A percentile compares a stretch with the other conserved stretches of the same genome.
These are phyloP conservation scores for Corbicula japonica DNA, from an alignment of 2,888 invertebrate genomes.

Conservation along the genomic window DNA sequence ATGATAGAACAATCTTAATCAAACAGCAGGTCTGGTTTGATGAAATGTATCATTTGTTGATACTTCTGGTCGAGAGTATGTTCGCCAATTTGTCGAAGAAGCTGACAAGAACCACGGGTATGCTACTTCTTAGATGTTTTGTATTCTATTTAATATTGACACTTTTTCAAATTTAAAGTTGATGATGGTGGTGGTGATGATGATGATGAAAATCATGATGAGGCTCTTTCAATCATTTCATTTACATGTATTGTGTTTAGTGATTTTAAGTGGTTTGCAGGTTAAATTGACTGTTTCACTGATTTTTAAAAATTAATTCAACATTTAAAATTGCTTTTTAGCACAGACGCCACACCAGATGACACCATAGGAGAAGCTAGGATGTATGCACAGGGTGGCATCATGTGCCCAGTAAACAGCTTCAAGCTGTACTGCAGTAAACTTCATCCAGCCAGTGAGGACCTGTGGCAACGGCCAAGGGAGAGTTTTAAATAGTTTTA, in stretches of 20 bases:
- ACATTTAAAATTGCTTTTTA: too few species aligned
- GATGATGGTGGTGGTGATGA: too few species aligned
- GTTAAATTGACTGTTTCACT: too few species aligned
- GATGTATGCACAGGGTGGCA: not conserved
- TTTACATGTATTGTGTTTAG: too few species aligned
- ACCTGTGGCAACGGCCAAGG: not conserved
- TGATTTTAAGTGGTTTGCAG: too few species aligned
- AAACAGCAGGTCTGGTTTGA: not conserved
- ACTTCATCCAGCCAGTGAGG: not conserved
- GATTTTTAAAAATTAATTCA: too few species aligned
- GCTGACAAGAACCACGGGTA: slow-evolving; percentile 1
- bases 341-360: slow-evolving; percentile 1
- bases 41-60: not conserved
- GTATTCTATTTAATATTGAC: too few species aligned
- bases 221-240: too few species aligned
- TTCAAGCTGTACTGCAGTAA: not conserved
- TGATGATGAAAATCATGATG: too few species aligned
- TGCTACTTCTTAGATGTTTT: too few species aligned
- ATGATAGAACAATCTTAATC: too few species aligned
- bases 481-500: slow-evolving; percentile 6
- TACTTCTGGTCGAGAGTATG: not conserved
- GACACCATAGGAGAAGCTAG: not conserved
- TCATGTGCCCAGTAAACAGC: not conserved
- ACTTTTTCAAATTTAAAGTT: too few species aligned
- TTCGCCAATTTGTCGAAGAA: not conserved